Evolutionary conservation across 2,113 vertebrate genomes (phyloP), one percentile per base, ranked within the genome.

Genomic region (Penelope pileata): DNA sequence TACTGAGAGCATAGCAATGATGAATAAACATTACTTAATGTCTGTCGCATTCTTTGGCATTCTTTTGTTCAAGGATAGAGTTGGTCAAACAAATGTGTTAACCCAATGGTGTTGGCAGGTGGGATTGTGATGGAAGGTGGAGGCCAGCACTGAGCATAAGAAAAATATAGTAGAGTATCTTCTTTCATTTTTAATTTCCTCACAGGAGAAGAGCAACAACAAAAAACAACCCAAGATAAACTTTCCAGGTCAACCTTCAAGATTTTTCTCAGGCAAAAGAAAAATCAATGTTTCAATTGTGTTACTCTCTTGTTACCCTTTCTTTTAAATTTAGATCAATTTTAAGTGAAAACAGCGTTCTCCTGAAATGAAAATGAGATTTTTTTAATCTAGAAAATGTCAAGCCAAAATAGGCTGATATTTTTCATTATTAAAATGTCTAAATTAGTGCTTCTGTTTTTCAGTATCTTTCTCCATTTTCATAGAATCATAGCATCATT

Each of bases 311-410:
- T 50, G 27, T 70, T 88, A 86, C 32, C 0, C 0, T 79, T 94
- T 56, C 48, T 83, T 93, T 94, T 53, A 76, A 62, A 88, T 0
- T 3, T 36, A 90, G 59, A 89, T 90, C 32, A 80, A 79, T 93
- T 96, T 83, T 53, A 83, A 76, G 91, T 62, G 18, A 93, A 95
- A 90, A 74, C 22, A 40, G 42, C 5, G 0, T 16, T 91, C 13
- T 60, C 74, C 67, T 87, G 81, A 95, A 91, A 95, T 22, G 47
- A 91, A 91, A 96, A 83, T 40, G n/a, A 79, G 67, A 94, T 85
- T 29, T 8, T 12, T 76, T 88, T 84, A 78, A 60, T 75, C 66
- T 64, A 48, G 69, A 82, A 72, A 87, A 81, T 72, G 51, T 72
- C 66, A 69, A 69, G 21, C 26, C 50, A 59, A 68, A 75, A 81